A percentile compares a stretch with the other conserved stretches of the same genome.
Evolutionary conservation across 2,888 invertebrate genomes (phyloP).

Genomic region (Cheilosia vulpina): DNA sequence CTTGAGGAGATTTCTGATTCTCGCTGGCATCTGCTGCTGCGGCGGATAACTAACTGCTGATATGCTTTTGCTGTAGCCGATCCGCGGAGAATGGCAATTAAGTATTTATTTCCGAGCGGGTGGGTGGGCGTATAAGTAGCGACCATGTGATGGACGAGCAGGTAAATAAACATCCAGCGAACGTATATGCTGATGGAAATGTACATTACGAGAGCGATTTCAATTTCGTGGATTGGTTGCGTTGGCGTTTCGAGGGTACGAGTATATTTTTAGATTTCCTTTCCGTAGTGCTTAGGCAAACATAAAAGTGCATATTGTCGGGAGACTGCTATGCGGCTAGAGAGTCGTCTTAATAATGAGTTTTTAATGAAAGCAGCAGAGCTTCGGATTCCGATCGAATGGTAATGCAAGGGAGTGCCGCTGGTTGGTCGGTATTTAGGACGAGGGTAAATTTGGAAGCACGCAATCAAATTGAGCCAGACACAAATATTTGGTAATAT

Average conservation of each 20-base stretch:
- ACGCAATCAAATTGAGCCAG: too few relatives aligned
- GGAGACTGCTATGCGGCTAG: not conserved
- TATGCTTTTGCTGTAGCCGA: not conserved
- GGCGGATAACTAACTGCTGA: not conserved
- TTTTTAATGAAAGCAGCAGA: slow-evolving; percentile 60
- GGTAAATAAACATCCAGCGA: slow-evolving; percentile 69
- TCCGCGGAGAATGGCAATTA: slow-evolving; percentile 51
- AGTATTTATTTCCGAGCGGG: slow-evolving; percentile 57
- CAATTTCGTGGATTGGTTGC: slow-evolving; percentile 46
- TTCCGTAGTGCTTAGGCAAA: slow-evolving; percentile 23
- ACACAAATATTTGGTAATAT: too few relatives aligned
- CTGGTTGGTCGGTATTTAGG: too few relatives aligned
- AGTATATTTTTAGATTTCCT: slow-evolving; percentile 51
- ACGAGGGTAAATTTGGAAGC: too few relatives aligned
- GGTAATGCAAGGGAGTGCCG: not conserved
- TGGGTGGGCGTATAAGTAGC: slow-evolving; percentile 19
- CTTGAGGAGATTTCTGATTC: slow-evolving; percentile 33
- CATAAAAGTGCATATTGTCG: slow-evolving; percentile 49
- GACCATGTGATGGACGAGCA: slow-evolving; percentile 61
- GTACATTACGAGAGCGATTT: slow-evolving; percentile 47
- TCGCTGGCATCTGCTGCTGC: slow-evolving; percentile 30
- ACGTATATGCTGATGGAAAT: slow-evolving; percentile 61
- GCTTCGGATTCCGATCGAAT: not conserved
- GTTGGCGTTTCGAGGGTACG: slow-evolving; percentile 33
- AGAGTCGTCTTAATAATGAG: slow-evolving; percentile 49